Evolutionary conservation across 1,140 invertebrate genomes (phyloP), one percentile per base, ranked within the genome.

Genomic region (Heliconius hermathena): DNA sequence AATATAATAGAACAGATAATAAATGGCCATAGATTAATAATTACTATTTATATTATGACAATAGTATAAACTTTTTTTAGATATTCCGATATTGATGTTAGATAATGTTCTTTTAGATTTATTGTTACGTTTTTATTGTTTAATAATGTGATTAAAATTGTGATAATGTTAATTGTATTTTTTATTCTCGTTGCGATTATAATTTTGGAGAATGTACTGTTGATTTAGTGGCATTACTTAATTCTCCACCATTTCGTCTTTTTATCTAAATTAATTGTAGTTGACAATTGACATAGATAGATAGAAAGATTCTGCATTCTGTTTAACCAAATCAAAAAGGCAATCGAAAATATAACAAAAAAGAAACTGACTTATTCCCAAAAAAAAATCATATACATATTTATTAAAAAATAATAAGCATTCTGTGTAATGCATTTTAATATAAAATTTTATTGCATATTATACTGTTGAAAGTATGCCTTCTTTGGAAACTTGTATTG

Each of bases 11-110:
- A 60, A 80, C 74, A 80, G 79, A 80, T 80, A 76, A 76, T 76
- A 76, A 74, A 79, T 71, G 66, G 74, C 26, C 20, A 76, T 77
- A 78, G 82, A 78, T 79, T 76, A 79, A 77, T 78, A 81, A 33
- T 6, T 36, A 36, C 74, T 76, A 33, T 73, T 33, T 70, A 70
- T 70, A 60, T 46, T 76, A 8, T 46, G 4, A 72, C 70, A 77
- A 52, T 71, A 54, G 41, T 71, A 36, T 22, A 33, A n/a, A 22
- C 41, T 76, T 75, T 57, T 33, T 38, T 72, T 72, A n/a, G 18
- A 38, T 38, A 36, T 29, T 72, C 26, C 60, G 20, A n/a, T 72
- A 20, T 38, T 72, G 29, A 72, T 72, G 36, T 72, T 72, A 41
- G 71, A 72, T 72, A 72, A 72, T 72, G 36, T 72, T 36, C 1